Conservation (phyloP, 2,888 invertebrate species). For the Lymantria dispar region DNA sequence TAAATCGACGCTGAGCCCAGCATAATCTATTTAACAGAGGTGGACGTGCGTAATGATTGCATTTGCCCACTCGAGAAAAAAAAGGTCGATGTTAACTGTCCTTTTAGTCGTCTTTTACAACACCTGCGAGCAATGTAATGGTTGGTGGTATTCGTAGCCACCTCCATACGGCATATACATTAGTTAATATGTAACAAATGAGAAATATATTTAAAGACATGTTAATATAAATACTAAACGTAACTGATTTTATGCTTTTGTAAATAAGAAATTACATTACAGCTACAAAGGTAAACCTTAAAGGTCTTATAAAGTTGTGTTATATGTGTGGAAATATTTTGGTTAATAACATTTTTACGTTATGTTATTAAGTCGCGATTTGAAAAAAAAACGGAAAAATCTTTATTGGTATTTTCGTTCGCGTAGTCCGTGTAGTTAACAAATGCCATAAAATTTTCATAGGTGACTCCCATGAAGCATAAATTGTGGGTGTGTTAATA, state of each 20-base stretch:
- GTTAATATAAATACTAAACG: not conserved
- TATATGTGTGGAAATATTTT: slow-evolving; percentile 1
- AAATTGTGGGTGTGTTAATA: slow-evolving; percentile 61
- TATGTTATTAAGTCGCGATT: slow-evolving; percentile 8
- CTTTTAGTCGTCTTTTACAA: too few relatives aligned
- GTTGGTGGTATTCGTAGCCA: too few relatives aligned
- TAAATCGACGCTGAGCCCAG: too few relatives aligned
- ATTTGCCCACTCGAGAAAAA: too few relatives aligned
- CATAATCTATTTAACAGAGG: too few relatives aligned
- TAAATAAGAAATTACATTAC: too few relatives aligned
- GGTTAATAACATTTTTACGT: slow-evolving; percentile 17
- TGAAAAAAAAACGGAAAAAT: slow-evolving; percentile 33
- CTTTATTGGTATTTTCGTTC: slow-evolving; percentile 44
- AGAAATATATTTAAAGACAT: not conserved
- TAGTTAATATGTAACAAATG: too few relatives aligned
- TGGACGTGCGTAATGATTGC: too few relatives aligned
- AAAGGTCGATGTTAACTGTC: too few relatives aligned
- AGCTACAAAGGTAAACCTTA: slow-evolving; percentile 1
- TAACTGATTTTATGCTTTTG: not conserved
- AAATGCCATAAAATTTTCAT: slow-evolving; percentile 58
- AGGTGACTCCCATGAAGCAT: slow-evolving; percentile 56
- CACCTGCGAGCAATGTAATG: too few relatives aligned
- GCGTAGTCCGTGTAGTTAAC: slow-evolving; percentile 49
- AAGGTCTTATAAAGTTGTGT: slow-evolving; percentile 2
- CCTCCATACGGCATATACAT: too few relatives aligned